Conservation (phyloP, 1,140 invertebrate species). For the Euura saliciscinereae region DNA sequence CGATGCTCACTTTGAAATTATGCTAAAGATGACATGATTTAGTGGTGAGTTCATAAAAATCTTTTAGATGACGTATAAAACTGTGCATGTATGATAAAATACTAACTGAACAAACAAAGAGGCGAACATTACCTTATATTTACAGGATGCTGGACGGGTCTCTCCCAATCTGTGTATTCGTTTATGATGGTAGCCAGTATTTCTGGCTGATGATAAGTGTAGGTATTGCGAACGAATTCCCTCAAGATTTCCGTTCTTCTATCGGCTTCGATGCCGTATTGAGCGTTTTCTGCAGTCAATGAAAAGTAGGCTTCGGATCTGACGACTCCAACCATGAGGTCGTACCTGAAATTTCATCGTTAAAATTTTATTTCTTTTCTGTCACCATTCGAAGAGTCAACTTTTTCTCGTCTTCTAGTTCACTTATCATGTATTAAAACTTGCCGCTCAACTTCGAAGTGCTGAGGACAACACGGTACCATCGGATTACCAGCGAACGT, state of each 20-base stretch:
- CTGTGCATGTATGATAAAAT: no score
- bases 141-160: slow-evolving; percentile 90
- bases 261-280: slow-evolving; percentile 90
- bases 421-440: no score
- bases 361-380: neutral
- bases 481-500: no score
- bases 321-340: slow-evolving; percentile 92
- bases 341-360: slow-evolving; percentile 67
- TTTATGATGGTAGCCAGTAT: slow-evolving; percentile 90
- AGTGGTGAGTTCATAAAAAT: no score
- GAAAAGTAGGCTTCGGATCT: slow-evolving; percentile 86
- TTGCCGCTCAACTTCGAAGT: no score
- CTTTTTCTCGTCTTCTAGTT: no score
- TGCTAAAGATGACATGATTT: no score
- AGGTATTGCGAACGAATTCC: slow-evolving; percentile 92
- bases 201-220: slow-evolving; percentile 84
- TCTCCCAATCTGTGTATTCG: slow-evolving; percentile 97
- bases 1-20: no score
- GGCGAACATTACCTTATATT: slow-evolving; percentile 71
- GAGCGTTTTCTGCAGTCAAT: slow-evolving; percentile 88
- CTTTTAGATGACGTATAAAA: no score
- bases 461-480: no score
- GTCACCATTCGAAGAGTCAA: neutral
- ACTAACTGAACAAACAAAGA: no score
- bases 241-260: slow-evolving; percentile 87